Evolutionary conservation across 1,140 invertebrate genomes (phyloP), one percentile per base, ranked within the genome.

Genomic region (Homalodisca vitripennis): DNA sequence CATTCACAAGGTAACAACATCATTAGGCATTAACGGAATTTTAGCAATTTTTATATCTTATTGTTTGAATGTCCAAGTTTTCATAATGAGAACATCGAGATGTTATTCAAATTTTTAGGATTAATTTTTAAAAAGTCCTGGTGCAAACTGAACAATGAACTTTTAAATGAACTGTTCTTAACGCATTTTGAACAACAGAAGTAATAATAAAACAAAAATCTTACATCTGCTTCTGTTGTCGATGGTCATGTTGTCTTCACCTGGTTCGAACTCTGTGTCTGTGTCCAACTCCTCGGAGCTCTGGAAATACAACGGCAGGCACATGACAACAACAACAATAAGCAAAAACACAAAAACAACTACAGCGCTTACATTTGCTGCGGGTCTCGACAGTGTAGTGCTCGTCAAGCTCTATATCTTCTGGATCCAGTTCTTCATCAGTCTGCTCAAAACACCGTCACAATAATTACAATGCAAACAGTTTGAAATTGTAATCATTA

Each of bases 401-500:
- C 76, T 94, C 91, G 77, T 93, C 91, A 29, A 93, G 81, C 76
- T 93, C 90, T 27, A 94, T 88, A 74, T 94, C 92, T 78, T 94
- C 92, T 0, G 92, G 92, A 78, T 94, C 92, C 41, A 93, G 79
- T 72, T 94, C 92, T 77, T 94, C 92, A 75, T 93, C 91, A 31
- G 91, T 89, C 89, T 91, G 69, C 65, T 29, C 55, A 60, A 60
- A 41, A 41, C 34, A 41, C 53, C 6, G 34, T 10, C 34, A 10
- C 34, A 31, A 47, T 27, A 62, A 60, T 41, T 71, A 55, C 6
- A 55, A 20, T 27, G 12, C 3, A 55, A 55, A 22, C 26, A 20
- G 26, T 27, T 55, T 27, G 30, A 29, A 27, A 48, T 17, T 41
- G 30, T 10, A 64, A 64, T n/a, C n/a, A n/a, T n/a, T n/a, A n/a